Conservation (phyloP, 1,140 invertebrate species). For the Pseudoatta argentina region DNA sequence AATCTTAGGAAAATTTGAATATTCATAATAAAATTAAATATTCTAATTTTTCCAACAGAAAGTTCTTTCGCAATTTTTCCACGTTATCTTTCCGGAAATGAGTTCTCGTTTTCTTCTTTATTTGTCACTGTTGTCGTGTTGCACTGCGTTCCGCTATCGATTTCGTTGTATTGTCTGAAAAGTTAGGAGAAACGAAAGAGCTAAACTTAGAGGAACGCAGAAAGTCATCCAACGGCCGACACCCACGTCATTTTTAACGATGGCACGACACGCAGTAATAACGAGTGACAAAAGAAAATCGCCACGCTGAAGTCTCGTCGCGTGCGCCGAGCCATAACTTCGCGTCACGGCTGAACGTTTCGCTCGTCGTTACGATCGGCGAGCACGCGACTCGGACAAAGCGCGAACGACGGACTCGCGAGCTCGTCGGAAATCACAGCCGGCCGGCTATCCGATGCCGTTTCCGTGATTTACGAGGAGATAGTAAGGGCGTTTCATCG, state of each 20-base stretch:
- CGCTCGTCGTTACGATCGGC: slow-evolving; percentile 64
- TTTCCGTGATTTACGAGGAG: slow-evolving; percentile 68
- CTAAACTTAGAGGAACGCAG: slow-evolving; percentile 12
- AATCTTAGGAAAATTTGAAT: neutral
- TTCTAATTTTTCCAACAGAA: neutral
- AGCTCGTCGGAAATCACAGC: slow-evolving; percentile 63
- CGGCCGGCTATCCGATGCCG: slow-evolving; percentile 53
- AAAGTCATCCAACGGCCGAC: slow-evolving; percentile 60
- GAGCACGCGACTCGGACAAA: slow-evolving; percentile 72
- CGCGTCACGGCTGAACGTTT: slow-evolving; percentile 69
- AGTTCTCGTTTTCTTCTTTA: neutral
- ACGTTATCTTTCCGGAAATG: neutral
- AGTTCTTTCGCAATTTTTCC: neutral
- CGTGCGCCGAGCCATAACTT: slow-evolving; percentile 65
- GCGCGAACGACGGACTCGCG: slow-evolving; percentile 9
- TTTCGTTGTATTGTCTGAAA: slow-evolving; percentile 8
- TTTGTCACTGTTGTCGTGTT: neutral
- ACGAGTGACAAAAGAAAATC: slow-evolving; percentile 64
- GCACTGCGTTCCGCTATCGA: slow-evolving; percentile 4
- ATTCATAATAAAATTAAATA: neutral
- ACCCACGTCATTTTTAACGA: slow-evolving; percentile 70
- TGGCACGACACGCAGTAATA: slow-evolving; percentile 51
- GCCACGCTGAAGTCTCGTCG: slow-evolving; percentile 62
- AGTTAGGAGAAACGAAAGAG: slow-evolving; percentile 1
- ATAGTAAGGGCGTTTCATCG: slow-evolving; percentile 27